Base-by-base conservation (phyloP, 2,797 vertebrate genomes). In the Petrocephalus sullivani region DNA sequence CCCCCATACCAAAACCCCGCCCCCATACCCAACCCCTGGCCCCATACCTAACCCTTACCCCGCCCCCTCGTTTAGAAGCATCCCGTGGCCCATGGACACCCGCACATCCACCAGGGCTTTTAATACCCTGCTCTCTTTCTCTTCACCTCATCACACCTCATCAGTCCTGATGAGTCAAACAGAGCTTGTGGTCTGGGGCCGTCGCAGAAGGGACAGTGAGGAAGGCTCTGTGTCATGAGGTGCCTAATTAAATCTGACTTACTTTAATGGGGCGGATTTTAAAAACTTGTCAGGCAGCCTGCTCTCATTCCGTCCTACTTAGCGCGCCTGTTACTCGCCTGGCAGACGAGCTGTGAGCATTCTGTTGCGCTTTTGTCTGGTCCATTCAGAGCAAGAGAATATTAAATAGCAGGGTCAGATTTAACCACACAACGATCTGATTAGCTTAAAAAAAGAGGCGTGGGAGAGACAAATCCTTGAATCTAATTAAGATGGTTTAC, bases 131-230 rank as follows among this genome's bases (percentile, higher is more conserved):
- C 5, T 46, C 41, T 78, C 41, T n/a, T 28, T 19, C 41, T 78
- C 71, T 78, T 37, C 71, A 78, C 71, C 33, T 78, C 71, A 78
- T 78, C 71, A 46, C 71, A 78, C 71, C 71, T 78, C 41, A 46
- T 78, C 71, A 78, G 71, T 78, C 71, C 71, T 78, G 71, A 78
- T 46, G 71, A 78, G 71, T 46, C 75, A 49, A 81, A 19, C 75
- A n/a, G 75, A 41, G 41, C 46, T 49, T 41, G 41, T 41, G 75
- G 37, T 81, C 75, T 7, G 41, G 41, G 5, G 75, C 19, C 37
- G 14, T 23, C 21, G 46, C 81, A 0, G 16, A 28, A 5, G 49
- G n/a, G 12, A 21, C 16, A n/a, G 78, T 21, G n/a, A 83, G 81
- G 81, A 10, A 54, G 81, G 81, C 21, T 49, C 81, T 46, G 41